Percentiles rank a stretch among this genome's conserved stretches.
These are phyloP conservation scores for Hephaestus fuliginosus DNA, from an alignment of 2,797 vertebrate species.

Conservation along the genomic window DNA sequence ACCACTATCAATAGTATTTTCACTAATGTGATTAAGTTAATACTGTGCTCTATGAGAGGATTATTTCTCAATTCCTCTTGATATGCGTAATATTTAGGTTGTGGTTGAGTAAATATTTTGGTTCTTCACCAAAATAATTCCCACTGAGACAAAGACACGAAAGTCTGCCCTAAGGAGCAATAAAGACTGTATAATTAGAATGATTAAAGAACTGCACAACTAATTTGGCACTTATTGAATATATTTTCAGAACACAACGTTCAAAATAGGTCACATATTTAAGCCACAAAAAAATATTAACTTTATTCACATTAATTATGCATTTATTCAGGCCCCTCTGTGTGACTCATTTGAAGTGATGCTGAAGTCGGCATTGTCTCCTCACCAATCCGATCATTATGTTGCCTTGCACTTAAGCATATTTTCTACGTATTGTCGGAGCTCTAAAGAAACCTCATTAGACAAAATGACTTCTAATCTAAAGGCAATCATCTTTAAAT, in stretches of 20 bases:
- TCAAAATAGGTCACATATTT: slow-evolving; percentile 86
- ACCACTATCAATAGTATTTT: slow-evolving; percentile 86
- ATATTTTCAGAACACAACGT: slow-evolving; percentile 82
- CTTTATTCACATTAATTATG: slow-evolving; percentile 83
- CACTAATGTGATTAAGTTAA: slow-evolving; percentile 86
- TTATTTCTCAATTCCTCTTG: slow-evolving; percentile 86
- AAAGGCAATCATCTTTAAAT: slow-evolving; percentile 83
- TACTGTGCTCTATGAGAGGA: slow-evolving; percentile 84
- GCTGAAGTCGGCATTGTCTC: slow-evolving; percentile 77
- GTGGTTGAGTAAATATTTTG: slow-evolving; percentile 85
- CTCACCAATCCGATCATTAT: slow-evolving; percentile 81
- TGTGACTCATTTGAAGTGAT: slow-evolving; percentile 79
- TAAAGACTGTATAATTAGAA: slow-evolving; percentile 88
- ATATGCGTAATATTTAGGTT: slow-evolving; percentile 87
- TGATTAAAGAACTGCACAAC: slow-evolving; percentile 85
- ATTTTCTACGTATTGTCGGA: slow-evolving; percentile 79
- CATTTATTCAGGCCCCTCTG: slow-evolving; percentile 68
- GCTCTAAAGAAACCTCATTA: slow-evolving; percentile 78
- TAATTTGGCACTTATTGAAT: slow-evolving; percentile 86
- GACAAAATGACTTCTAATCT: slow-evolving; percentile 81
- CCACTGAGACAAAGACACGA: slow-evolving; percentile 84
- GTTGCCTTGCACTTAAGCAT: slow-evolving; percentile 74
- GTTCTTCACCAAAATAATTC: slow-evolving; percentile 85
- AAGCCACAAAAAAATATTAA: slow-evolving; percentile 78
- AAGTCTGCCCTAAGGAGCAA: slow-evolving; percentile 84